Conservation (phyloP, 2,113 vertebrate species). For the Ciconia maguari region DNA sequence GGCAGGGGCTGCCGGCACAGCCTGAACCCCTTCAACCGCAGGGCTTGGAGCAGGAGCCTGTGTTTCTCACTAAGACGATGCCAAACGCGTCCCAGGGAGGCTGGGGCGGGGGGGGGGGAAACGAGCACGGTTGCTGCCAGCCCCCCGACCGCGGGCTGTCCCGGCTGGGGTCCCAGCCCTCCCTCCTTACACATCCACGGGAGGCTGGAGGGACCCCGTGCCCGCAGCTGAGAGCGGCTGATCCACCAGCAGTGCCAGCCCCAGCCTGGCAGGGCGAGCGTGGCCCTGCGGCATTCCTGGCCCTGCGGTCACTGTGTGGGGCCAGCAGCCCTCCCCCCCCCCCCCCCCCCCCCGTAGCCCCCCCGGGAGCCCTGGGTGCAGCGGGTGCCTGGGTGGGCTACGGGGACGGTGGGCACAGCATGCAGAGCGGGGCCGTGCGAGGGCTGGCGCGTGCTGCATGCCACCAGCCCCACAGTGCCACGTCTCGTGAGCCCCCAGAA, state of each 20-base stretch:
- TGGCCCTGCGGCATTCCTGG: not conserved
- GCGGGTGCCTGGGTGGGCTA: not conserved
- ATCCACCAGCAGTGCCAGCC: not conserved
- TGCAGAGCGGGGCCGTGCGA: fast-evolving
- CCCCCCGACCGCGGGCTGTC: not conserved
- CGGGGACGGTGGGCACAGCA: fast-evolving
- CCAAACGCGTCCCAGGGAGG: fast-evolving
- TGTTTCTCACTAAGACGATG: not conserved
- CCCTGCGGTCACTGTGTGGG: not conserved
- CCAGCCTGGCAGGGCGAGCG: not conserved
- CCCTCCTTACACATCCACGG: not conserved
- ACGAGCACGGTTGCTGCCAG: not conserved
- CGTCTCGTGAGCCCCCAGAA: not conserved
- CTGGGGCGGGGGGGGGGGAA: fast-evolving
- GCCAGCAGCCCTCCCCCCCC: not conserved
- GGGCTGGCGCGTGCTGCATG: not conserved
- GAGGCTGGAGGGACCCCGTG: not conserved
- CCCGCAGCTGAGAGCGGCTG: not conserved
- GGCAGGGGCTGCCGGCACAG: not conserved
- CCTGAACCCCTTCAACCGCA: not conserved
- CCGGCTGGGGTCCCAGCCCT: not conserved
- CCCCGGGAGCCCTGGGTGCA: fast-evolving
- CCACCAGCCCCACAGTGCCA: not conserved
- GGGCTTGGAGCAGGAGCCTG: not conserved
- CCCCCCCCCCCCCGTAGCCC: not conserved